These are phyloP conservation scores for Nylanderia fulva DNA, from an alignment of 1,140 invertebrate species.

Conservation along the genomic window DNA sequence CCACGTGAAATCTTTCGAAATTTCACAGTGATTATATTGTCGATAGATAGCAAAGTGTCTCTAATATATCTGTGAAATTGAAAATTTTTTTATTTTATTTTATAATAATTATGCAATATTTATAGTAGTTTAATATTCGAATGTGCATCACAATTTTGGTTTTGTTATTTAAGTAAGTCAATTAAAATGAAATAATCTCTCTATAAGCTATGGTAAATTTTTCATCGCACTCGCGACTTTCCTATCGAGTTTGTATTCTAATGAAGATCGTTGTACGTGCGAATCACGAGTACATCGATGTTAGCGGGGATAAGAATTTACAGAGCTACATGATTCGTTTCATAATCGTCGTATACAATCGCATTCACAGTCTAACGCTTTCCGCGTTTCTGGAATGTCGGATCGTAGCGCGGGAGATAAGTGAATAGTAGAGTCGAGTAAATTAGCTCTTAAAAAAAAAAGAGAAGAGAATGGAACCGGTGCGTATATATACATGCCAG, in stretches of 20 bases:
- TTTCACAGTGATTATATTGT: constrained; percentile 7
- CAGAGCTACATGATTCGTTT: constrained; percentile 42
- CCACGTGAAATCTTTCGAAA: not conserved
- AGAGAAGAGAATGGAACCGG: constrained; percentile 26
- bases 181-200: constrained; percentile 8
- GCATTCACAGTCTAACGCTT: constrained; percentile 44
- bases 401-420: constrained; percentile 53
- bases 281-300: constrained; percentile 49
- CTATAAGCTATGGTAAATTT: constrained; percentile 4
- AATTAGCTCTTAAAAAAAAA: constrained; percentile 55
- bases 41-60: not conserved
- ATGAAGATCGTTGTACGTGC: constrained; percentile 59
- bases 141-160: not conserved
- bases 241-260: constrained; percentile 45
- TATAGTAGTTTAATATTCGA: not conserved
- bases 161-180: not conserved
- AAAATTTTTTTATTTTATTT: not conserved
- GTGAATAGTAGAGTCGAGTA: constrained; percentile 64
- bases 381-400: constrained; percentile 67
- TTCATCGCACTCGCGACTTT: not conserved
- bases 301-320: constrained; percentile 47
- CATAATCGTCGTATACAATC: constrained; percentile 68
- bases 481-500: not conserved
- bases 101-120: not conserved
- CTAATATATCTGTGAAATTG: not conserved